phyloP scores from a whole-genome alignment of 2,888 invertebrate genomes.

The Lasioglossum zephyrum region DNA sequence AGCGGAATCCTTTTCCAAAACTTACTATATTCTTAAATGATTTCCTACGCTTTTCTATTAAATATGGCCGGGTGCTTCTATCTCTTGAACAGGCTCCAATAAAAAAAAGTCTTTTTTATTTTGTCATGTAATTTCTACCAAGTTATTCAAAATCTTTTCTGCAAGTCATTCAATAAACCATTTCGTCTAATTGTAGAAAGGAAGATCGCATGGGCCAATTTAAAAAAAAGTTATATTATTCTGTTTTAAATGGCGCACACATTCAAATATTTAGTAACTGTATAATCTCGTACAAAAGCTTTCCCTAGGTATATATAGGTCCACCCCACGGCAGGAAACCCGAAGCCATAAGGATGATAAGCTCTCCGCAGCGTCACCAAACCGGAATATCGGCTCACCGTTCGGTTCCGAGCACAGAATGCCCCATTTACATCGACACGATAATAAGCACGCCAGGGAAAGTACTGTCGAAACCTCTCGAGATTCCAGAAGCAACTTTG shows the following conservation, averaged over 20 bases:
- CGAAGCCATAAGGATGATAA: background rate
- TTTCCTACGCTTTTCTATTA: no score
- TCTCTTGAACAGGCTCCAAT: no score
- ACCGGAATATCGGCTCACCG: slow-evolving; percentile 25
- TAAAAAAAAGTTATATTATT: no score
- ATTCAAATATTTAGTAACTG: no score
- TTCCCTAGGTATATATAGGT: background rate
- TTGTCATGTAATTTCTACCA: background rate
- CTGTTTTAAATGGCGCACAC: no score
- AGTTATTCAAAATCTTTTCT: background rate
- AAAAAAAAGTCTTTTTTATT: background rate
- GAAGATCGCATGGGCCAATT: background rate
- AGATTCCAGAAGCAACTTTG: slow-evolving; percentile 28
- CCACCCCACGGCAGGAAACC: background rate
- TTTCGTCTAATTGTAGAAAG: background rate
- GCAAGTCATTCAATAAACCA: background rate
- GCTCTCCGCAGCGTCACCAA: background rate
- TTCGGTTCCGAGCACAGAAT: background rate
- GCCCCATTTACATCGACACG: slow-evolving; percentile 26
- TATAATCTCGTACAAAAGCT: background rate
- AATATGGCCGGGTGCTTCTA: no score
- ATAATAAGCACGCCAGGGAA: slow-evolving; percentile 42
- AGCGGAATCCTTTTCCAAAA: no score
- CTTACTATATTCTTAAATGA: no score
- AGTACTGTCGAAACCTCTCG: slow-evolving; percentile 23